phyloP scores from a whole-genome alignment of 2,888 invertebrate genomes.

The Mamestra brassicae region DNA sequence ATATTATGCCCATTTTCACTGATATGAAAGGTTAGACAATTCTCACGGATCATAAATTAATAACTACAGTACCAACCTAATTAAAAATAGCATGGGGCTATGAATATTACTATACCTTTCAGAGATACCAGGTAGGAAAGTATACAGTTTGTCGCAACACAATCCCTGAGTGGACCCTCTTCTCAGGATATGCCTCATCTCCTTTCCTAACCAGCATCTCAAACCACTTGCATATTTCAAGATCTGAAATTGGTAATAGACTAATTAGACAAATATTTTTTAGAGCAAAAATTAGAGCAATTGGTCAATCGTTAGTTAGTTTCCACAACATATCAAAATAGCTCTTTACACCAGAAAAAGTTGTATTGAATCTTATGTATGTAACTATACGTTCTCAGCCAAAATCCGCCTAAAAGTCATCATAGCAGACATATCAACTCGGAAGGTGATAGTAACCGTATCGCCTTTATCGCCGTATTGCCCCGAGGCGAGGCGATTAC shows the following conservation, averaged over 20 bases:
- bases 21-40: conserved; percentile 39
- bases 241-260: not conserved
- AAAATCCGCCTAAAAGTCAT: not conserved
- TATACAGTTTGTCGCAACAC: not conserved
- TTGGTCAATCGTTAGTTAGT: too few relatives aligned
- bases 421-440: too few relatives aligned
- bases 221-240: not conserved
- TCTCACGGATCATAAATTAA: not conserved
- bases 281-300: too few relatives aligned
- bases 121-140: not conserved
- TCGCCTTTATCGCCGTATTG: too few relatives aligned
- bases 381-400: not conserved
- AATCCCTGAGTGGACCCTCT: not conserved
- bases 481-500: too few relatives aligned
- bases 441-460: too few relatives aligned
- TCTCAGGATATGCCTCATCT: not conserved
- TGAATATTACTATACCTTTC: not conserved
- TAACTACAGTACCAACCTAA: too few relatives aligned
- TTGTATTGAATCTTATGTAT: not conserved
- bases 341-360: not conserved
- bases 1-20: conserved; percentile 75
- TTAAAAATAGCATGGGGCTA: not conserved
- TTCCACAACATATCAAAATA: too few relatives aligned
- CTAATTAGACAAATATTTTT: not conserved
- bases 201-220: not conserved